Percentiles rank a stretch among this genome's conserved stretches.
phyloP scores from a whole-genome alignment of 2,888 invertebrate genomes.

The Drosophila niveifrons region DNA sequence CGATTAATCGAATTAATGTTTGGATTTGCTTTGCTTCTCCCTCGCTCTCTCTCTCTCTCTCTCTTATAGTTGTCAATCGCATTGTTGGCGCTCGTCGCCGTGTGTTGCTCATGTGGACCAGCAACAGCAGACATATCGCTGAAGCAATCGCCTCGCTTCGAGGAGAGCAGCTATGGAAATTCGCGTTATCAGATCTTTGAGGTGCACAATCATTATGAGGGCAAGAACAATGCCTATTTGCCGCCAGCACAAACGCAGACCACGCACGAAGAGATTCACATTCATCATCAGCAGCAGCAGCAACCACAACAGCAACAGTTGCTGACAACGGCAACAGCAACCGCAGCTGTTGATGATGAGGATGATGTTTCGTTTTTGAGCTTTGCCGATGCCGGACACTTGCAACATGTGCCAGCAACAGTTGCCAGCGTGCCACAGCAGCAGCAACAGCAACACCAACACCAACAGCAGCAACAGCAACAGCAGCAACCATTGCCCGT shows the following conservation, averaged over 20 bases:
- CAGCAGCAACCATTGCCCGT: constrained; percentile 18
- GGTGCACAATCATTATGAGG: constrained; percentile 75
- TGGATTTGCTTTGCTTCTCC: not conserved
- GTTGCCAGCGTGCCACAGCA: constrained; percentile 23
- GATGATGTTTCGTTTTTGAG: constrained; percentile 71
- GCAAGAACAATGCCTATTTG: constrained; percentile 50
- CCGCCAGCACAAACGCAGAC: constrained; percentile 42
- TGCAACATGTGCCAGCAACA: constrained; percentile 26
- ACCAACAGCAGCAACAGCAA: constrained; percentile 9
- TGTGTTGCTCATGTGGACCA: constrained; percentile 54
- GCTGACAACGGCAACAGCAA: constrained; percentile 20
- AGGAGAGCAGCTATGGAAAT: constrained; percentile 72
- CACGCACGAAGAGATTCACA: constrained; percentile 58
- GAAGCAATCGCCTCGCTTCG: constrained; percentile 57
- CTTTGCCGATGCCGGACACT: constrained; percentile 48
- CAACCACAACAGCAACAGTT: constrained; percentile 28
- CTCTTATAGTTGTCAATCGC: constrained; percentile 56
- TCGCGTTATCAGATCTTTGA: constrained; percentile 76
- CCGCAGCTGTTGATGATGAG: constrained; percentile 50
- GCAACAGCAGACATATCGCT: constrained; percentile 72
- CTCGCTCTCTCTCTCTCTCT: not conserved
- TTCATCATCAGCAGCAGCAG: constrained; percentile 50
- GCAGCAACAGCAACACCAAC: not conserved
- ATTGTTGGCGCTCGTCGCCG: constrained; percentile 63
- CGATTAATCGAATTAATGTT: too few relatives aligned